phyloP scores from a whole-genome alignment of 2,113 vertebrate genomes.

The cattle (Bos taurus) region DNA sequence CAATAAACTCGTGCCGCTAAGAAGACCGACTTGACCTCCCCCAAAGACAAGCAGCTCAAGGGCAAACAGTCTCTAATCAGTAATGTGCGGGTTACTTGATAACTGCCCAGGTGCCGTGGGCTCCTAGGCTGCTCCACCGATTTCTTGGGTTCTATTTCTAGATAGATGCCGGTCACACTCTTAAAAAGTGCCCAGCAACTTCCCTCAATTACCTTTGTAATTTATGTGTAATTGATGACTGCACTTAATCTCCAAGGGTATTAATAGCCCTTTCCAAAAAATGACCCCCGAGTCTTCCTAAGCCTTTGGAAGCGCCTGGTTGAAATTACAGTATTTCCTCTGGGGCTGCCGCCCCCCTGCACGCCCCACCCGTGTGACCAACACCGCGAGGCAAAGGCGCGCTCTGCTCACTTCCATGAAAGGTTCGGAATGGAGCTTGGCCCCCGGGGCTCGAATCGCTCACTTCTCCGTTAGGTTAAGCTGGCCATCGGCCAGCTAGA shows the following conservation, averaged over 20 bases:
- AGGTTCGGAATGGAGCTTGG: constrained; percentile 56
- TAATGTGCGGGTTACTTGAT: constrained; percentile 27
- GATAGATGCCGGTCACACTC: neutral
- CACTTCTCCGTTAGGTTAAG: constrained; percentile 13
- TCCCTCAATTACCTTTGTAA: constrained; percentile 70
- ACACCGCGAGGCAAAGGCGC: neutral
- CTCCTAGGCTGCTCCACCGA: constrained; percentile 6
- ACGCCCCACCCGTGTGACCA: constrained; percentile 27
- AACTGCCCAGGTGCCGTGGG: constrained; percentile 51
- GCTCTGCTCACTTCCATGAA: constrained; percentile 62
- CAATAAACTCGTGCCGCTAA: constrained; percentile 52
- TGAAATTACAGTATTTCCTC: constrained; percentile 67
- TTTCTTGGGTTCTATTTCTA: constrained; percentile 60
- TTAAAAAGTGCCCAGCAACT: constrained; percentile 32
- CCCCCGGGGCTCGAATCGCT: neutral
- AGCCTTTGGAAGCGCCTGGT: constrained; percentile 52
- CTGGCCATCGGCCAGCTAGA: constrained; percentile 46
- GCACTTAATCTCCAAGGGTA: constrained; percentile 67
- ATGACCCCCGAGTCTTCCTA: constrained; percentile 49
- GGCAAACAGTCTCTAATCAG: constrained; percentile 54
- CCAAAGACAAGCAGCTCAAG: constrained; percentile 57
- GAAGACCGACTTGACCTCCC: constrained; percentile 56
- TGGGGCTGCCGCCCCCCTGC: constrained; percentile 34
- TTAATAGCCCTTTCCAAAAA: constrained; percentile 60
- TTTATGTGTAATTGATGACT: constrained; percentile 64